Percentiles rank a stretch among this genome's conserved stretches.
These are phyloP conservation scores for Drosophila mauritiana DNA, from an alignment of 1,140 invertebrate genomes.

Conservation along the genomic window DNA sequence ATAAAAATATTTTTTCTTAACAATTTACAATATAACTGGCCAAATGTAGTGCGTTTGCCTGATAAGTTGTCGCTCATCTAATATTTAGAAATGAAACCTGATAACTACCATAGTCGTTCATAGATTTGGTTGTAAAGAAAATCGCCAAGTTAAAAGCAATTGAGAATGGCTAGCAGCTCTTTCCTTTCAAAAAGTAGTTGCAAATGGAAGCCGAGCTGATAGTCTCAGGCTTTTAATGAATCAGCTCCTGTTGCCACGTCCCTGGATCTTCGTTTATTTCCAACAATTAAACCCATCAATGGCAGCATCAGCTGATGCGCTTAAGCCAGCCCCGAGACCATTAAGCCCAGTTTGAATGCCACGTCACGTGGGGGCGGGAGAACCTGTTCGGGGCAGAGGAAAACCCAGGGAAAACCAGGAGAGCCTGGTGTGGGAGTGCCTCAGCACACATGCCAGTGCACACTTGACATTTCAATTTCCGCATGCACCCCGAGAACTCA, in stretches of 20 bases:
- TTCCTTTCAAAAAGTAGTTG: slow-evolving; percentile 25
- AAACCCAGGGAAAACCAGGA: slow-evolving; percentile 8
- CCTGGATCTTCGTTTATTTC: slow-evolving; percentile 19
- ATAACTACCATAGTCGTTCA: too few relatives aligned
- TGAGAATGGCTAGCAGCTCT: background rate
- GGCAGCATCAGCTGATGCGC: slow-evolving; percentile 48
- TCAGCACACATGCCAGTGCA: slow-evolving; percentile 52
- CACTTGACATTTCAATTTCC: slow-evolving; percentile 78
- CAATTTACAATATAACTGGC: too few relatives aligned
- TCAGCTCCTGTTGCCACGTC: slow-evolving; percentile 21
- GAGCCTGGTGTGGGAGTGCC: slow-evolving; percentile 28
- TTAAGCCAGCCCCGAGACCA: slow-evolving; percentile 52
- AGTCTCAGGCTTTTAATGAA: slow-evolving; percentile 42
- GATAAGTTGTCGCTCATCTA: too few relatives aligned
- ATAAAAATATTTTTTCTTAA: too few relatives aligned
- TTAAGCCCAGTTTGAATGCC: slow-evolving; percentile 46
- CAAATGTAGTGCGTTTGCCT: too few relatives aligned
- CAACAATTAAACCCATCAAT: slow-evolving; percentile 70
- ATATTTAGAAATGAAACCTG: too few relatives aligned
- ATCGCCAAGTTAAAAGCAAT: background rate
- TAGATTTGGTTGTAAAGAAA: too few relatives aligned
- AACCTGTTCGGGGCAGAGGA: background rate
- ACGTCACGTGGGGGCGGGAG: slow-evolving; percentile 4
- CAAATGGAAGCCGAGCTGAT: slow-evolving; percentile 22
- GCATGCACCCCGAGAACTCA: slow-evolving; percentile 58